Base-by-base conservation (phyloP, 2,888 invertebrate species). In the Isotomurus palustris region DNA sequence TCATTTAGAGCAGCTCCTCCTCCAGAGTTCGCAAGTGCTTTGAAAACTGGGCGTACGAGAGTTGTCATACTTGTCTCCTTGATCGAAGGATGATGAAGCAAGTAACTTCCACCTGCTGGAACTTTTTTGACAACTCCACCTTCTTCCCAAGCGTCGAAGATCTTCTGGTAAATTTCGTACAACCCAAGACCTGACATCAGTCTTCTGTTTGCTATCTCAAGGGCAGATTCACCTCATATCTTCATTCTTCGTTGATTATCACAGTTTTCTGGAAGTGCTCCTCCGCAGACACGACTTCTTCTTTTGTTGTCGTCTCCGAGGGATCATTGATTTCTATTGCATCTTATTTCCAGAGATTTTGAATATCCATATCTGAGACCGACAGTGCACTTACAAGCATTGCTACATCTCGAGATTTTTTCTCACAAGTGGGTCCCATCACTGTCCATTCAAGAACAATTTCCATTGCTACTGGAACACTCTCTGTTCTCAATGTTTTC, bases 221-320 rank as follows among this genome's bases (percentile, higher is more conserved):
- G 6, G 74, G 73, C n/a, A 74, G 60, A 25, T 56, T 41, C 2
- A 74, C 72, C 48, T 71, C 71, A 58, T 73, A 75, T 1, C 73
- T 60, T 4, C 71, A 70, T 14, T 71, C 64, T 5, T 58, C 36
- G 27, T 72, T 68, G 1, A 68, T 44, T 1, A 8, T 43, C 4
- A 73, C 68, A 0, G 72, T 74, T 22, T 71, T 22, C 1, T 25
- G 3, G 32, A 58, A 62, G 41, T 62, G 47, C 1, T 48, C 35
- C 28, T 45, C 8, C 14, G 58, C 58, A 2, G 35, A 17, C 41
- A 56, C 41, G 6, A 54, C 5, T 27, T 58, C 44, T 32, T 43
- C n/a, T 32, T 49, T 17, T 6, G 66, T 47, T 12, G 51, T 24
- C 17, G 50, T 69, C 17, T 61, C 60, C 5, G 22, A 35, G 10